A percentile compares a stretch with the other conserved stretches of the same genome.
Evolutionary conservation across 2,888 invertebrate species (phyloP).

Genomic region (Drosophila subquinaria): DNA sequence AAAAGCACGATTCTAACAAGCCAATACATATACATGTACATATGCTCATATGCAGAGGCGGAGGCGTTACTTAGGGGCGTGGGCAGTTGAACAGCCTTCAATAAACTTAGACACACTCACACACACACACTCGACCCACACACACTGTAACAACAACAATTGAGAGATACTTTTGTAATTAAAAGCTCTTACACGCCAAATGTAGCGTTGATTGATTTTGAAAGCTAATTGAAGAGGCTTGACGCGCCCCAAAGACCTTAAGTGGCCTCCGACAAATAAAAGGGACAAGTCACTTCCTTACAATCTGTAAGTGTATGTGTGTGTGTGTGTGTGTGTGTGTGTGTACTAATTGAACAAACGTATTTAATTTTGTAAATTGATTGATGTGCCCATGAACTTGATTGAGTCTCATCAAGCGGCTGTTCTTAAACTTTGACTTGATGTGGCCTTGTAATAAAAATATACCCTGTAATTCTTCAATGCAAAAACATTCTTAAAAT

Average conservation of each 20-base stretch:
- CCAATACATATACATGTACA: conserved; percentile 22
- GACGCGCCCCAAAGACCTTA: conserved; percentile 22
- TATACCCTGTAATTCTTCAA: not conserved
- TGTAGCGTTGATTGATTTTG: conserved; percentile 73
- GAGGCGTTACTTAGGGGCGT: conserved; percentile 69
- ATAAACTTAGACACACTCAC: conserved; percentile 21
- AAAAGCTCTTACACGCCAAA: conserved; percentile 70
- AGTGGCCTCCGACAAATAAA: conserved; percentile 24
- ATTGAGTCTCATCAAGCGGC: not conserved
- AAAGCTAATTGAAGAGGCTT: conserved; percentile 72
- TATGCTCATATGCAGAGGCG: conserved; percentile 66
- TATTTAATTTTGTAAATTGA: conserved; percentile 2
- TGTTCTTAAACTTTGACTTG: not conserved
- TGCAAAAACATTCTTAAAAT: not conserved
- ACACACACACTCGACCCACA: conserved; percentile 42
- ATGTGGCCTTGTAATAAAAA: not conserved
- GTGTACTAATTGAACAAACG: not conserved
- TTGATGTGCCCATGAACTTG: conserved; percentile 14
- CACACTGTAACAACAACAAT: conserved; percentile 8
- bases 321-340: not conserved
- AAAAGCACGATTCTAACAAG: conserved; percentile 71
- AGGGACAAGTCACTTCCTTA: conserved; percentile 63
- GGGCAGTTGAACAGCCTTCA: conserved; percentile 71
- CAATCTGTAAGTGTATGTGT: not conserved
- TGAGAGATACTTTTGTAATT: conserved; percentile 63